Base-by-base conservation (phyloP, 2,113 vertebrate species). In the Mustela lutreola region DNA sequence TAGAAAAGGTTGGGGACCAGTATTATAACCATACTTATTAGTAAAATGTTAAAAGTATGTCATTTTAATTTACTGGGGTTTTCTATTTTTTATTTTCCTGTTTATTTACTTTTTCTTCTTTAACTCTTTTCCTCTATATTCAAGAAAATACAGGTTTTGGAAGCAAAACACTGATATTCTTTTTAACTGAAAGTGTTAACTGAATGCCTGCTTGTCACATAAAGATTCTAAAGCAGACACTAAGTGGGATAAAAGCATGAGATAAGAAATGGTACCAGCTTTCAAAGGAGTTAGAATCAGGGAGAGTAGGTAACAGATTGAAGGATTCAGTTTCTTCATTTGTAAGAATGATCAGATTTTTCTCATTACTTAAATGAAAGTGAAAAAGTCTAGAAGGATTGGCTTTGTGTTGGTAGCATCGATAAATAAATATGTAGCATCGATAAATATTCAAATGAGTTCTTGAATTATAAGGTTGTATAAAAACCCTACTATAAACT, bases 21-120 rank as follows among this genome's bases (percentile, higher is more conserved):
- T 60, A 88, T 39, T 76, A 22, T 78, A 83, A 76, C 12, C 24
- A 62, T 90, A 78, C 18, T 94, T 90, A 79, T 36, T 76, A 82
- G 15, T 58, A 24, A 88, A 33, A 7, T 82, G 28, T 96, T 94
- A 58, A 70, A 93, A 80, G 18, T 85, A 36, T 31, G 19, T 84
- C 65, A 79, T 73, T 90, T 73, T 91, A 82, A 86, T 86, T 95
- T 86, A 33, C 26, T 91, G 31, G 28, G 73, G 19, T 92, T 73
- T 95, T 82, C 53, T 50, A 31, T 11, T 76, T 76, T 2, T 48
- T 48, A 76, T 48, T 16, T 81, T 84, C 75, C 31, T 65, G 28
- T 36, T 26, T 76, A 39, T 78, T 93, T 93, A 78, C 12, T 80
- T 93, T 89, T 81, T 48, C 76, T 89, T 73, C 11, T 56, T 65